phyloP scores from a whole-genome alignment of 2,888 invertebrate genomes.

The Chymomyza amoena region DNA sequence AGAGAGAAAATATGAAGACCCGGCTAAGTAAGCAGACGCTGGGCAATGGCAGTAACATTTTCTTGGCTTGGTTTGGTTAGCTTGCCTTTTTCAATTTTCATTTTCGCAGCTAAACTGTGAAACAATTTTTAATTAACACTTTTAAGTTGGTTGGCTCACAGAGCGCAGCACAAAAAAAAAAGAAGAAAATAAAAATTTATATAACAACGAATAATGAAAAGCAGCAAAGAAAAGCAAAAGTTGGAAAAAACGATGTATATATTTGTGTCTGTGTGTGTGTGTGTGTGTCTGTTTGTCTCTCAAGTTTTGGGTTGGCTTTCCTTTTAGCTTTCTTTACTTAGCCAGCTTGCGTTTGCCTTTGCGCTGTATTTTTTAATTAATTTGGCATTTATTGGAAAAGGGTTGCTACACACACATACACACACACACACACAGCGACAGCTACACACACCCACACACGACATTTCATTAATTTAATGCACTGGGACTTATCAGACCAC shows the following conservation, averaged over 20 bases:
- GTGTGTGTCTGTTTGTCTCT: constrained; percentile 45
- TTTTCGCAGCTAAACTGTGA: constrained; percentile 76
- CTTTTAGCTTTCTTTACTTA: constrained; percentile 57
- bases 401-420: constrained; percentile 35
- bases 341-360: constrained; percentile 53
- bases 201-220: constrained; percentile 19
- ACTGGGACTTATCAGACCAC: constrained; percentile 24
- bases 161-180: constrained; percentile 29
- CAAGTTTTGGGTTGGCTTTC: constrained; percentile 41
- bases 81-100: constrained; percentile 73
- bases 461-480: constrained; percentile 67
- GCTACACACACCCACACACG: neutral
- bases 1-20: constrained; percentile 46
- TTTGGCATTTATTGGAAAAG: constrained; percentile 73
- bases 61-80: constrained; percentile 22
- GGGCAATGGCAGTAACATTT: constrained; percentile 21
- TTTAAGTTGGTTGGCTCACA: constrained; percentile 59
- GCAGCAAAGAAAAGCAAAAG: constrained; percentile 14
- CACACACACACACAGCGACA: neutral
- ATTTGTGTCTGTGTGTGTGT: neutral
- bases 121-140: constrained; percentile 77
- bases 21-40: constrained; percentile 29
- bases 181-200: constrained; percentile 35
- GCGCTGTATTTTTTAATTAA: constrained; percentile 72
- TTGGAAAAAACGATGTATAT: constrained; percentile 48